Base-by-base conservation (phyloP, 2,888 invertebrate species). In the Synergus japonicus region DNA sequence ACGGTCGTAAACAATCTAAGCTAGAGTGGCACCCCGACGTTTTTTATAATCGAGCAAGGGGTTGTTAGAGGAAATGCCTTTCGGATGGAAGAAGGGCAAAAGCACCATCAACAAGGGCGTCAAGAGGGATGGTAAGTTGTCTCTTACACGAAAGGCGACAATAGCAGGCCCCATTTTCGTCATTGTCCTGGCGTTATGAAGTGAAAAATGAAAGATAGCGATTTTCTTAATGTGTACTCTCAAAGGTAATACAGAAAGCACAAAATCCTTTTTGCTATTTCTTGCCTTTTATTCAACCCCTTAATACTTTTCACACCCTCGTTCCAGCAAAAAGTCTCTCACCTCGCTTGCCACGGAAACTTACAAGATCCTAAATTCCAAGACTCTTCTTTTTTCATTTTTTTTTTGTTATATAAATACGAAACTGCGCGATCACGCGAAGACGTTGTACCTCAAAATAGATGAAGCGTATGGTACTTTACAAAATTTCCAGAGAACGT, bases 201-300 rank as follows among this genome's bases (percentile, higher is more conserved):
- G 89, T 89, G 91, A 90, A 90, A 91, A 91, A 91, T 90, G 89
- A 88, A 88, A 90, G 89, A 90, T 89, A 89, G 88, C 88, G 88
- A 89, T 90, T 88, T 90, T 87, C 85, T 84, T 83, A 84, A 84
- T 83, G 84, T 78, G 77, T 82, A 46, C 82, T 67, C 79, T 79
- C 79, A 69, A 29, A 76, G 64, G 78, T 79, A 77, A 77, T 76
- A n/a, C 58, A 60, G 67, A 76, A 66, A 67, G 67, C 67, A 76
- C n/a, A 22, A 66, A 77, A n/a, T n/a, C 41, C 46, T 76, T 76
- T 65, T 37, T 41, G 49, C n/a, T 22, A 37, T 78, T 78, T 78
- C 41, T 5, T 15, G 46, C 15, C 49, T 43, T 41, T 67, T 67
- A 67, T 29, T 46, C 67, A 18, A 10, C 69, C 69, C 15, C 13